Evolutionary conservation across 2,888 invertebrate genomes (phyloP), one percentile per base, ranked within the genome.

Genomic region (Dorcus parallelipipedus): DNA sequence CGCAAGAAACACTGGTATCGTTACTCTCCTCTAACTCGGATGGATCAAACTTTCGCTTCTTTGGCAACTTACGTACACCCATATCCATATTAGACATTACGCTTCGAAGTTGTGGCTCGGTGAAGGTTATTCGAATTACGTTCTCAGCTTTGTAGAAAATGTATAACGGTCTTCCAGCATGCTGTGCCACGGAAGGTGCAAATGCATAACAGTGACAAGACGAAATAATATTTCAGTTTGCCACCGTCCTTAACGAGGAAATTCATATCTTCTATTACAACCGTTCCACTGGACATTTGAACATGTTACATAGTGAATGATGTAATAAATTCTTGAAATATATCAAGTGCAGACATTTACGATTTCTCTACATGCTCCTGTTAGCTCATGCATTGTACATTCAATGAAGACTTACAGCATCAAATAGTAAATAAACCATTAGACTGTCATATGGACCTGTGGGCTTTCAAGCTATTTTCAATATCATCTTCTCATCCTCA

Each of bases 21-120:
- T 84, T 84, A 68, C 84, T 83, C 70, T 89, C 89, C 76, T 91
- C 91, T 57, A 90, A 79, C 71, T 90, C 89, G 47, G 90, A 86
- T 47, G 88, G 88, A 77, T 90, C 88, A 73, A 89, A 92, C 80
- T 94, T 94, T 64, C 97, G 85, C 80, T 97, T 97, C 80, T 97
- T 97, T 58, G 97, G 97, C 75, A 96, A 86, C 77, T 92, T 93
- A 63, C 90, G 82, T 64, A 87, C 85, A 61, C 86, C 83, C 75
- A 76, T 75, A 69, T 78, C 78, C 75, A 76, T 76, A 68, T 72
- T 76, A 66, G 49, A 58, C 56, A 63, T 63, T 54, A 42, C 62
- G 51, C 38, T 59, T 53, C 59, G 53, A 51, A 60, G 20, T 41
- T 57, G 38, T 49, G 14, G 45, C 39, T 10, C 33, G 47, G 40